Percentiles rank a stretch among this genome's conserved stretches.
phyloP scores from a whole-genome alignment of 1,140 invertebrate species.

The Bombus haemorrhoidalis region DNA sequence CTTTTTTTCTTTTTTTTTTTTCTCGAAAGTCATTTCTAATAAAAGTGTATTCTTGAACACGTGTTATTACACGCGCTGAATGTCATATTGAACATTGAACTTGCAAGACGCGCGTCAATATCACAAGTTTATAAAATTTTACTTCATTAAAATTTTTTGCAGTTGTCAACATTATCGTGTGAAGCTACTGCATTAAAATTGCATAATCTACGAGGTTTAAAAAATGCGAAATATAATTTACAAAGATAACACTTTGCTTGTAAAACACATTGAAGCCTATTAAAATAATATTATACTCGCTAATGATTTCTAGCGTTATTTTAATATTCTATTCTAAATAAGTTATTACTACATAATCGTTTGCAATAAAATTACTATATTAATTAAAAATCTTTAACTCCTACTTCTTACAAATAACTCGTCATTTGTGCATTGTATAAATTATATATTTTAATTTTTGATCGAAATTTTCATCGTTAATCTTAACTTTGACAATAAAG shows the following conservation, averaged over 20 bases:
- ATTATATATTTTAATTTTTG: neutral
- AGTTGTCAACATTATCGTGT: neutral
- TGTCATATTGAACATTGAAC: neutral
- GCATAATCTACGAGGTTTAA: neutral
- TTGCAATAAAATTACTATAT: neutral
- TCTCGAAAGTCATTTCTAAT: neutral
- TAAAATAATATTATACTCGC: neutral
- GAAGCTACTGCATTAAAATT: neutral
- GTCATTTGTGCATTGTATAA: neutral
- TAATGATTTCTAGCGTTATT: neutral
- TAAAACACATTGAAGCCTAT: neutral
- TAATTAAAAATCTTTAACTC: neutral
- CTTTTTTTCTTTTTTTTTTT: neutral
- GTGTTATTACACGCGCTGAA: neutral
- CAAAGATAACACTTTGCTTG: neutral
- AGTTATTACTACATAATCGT: neutral
- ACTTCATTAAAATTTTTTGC: neutral
- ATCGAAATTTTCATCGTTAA: neutral
- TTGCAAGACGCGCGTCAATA: neutral
- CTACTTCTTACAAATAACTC: neutral
- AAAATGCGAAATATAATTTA: neutral
- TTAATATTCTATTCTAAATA: neutral
- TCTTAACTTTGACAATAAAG: too few species aligned
- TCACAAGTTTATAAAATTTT: neutral
- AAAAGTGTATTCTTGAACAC: neutral